Evolutionary conservation across 2,113 vertebrate species (phyloP).

Genomic region (Notiomystis cincta): DNA sequence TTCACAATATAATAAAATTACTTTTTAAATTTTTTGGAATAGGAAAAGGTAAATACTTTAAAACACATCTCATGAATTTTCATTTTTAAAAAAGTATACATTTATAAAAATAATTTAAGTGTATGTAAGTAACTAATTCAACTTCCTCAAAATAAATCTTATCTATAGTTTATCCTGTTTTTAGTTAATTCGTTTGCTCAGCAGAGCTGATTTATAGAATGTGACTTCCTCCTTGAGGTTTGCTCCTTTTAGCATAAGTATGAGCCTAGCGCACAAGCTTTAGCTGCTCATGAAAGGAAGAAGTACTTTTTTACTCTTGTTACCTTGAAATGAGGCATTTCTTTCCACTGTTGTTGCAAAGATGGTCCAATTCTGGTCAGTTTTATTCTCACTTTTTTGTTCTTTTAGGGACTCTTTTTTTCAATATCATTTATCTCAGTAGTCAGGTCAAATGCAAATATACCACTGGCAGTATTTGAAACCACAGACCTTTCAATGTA

Average conservation of each 20-base stretch:
- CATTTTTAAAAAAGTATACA: neutral
- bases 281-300: neutral
- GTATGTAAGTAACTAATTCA: neutral
- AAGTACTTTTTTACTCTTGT: neutral
- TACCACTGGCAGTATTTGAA: neutral
- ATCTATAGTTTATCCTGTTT: neutral
- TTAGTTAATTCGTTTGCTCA: neutral
- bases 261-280: neutral
- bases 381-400: neutral
- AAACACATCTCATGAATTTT: neutral
- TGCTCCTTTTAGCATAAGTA: accelerated
- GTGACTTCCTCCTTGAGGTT: neutral
- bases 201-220: neutral
- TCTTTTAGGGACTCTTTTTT: neutral
- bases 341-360: neutral
- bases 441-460: neutral
- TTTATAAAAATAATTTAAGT: neutral
- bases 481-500: neutral
- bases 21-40: neutral
- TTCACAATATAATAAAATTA: neutral
- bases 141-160: neutral
- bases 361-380: neutral
- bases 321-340: neutral
- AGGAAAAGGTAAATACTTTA: neutral
- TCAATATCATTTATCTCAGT: neutral